Evolutionary conservation across 2,113 vertebrate species (phyloP).

Genomic region (Capreolus pygargus): DNA sequence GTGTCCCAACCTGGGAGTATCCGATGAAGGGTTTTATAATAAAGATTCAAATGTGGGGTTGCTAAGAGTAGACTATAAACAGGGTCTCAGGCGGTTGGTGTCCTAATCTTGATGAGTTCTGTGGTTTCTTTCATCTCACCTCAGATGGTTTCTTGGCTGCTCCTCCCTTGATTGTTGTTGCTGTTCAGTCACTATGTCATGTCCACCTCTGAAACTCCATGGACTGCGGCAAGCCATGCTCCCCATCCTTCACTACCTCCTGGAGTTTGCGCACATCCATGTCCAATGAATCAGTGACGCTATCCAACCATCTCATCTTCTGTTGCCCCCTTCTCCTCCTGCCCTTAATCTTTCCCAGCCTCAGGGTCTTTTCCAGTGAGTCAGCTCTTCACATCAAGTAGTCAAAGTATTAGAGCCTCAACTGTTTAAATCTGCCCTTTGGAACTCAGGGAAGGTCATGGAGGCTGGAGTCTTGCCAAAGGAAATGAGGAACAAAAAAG

Average conservation of each 20-base stretch:
- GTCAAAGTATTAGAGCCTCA: not conserved
- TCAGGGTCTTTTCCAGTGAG: not conserved
- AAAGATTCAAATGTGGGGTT: not conserved
- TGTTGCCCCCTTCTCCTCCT: not conserved
- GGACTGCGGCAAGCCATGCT: not conserved
- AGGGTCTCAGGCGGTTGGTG: not conserved
- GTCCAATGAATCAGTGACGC: not conserved
- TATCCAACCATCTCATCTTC: not conserved
- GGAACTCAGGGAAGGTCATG: not conserved
- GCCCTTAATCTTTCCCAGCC: not conserved
- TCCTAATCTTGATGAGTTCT: not conserved
- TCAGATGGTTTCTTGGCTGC: not conserved
- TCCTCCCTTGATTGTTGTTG: not conserved
- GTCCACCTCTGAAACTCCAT: not conserved
- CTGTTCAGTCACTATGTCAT: not conserved
- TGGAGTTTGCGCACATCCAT: not conserved
- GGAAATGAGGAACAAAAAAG: not conserved
- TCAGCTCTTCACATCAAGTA: not conserved
- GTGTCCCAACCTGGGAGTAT: not conserved
- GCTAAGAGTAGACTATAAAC: not conserved
- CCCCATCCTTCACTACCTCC: not conserved
- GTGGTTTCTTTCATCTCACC: not conserved
- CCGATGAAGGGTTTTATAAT: not conserved
- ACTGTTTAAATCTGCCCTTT: not conserved
- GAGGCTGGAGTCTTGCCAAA: not conserved